Evolutionary conservation across 2,888 invertebrate genomes (phyloP), one percentile per base, ranked within the genome.

Genomic region (Cosmia trapezina): DNA sequence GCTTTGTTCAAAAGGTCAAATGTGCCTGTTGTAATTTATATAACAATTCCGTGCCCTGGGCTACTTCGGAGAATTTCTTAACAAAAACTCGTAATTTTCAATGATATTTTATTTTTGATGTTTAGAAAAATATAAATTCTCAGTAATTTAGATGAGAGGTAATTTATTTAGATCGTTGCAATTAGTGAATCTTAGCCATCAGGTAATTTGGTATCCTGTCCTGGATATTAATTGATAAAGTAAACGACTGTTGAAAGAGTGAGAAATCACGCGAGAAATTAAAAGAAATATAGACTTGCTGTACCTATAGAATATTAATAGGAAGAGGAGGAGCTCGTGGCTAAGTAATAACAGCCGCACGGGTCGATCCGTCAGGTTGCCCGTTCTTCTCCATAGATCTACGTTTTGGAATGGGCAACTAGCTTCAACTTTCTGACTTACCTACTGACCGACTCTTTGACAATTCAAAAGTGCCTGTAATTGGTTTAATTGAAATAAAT

Each of bases 1-100:
- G 17, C 22, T 60, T 71, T 71, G 53, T 75, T 61, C 14, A 22
- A 78, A 78, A 70, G 47, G 41, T 60, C 22, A 54, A 60, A 41
- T 37, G 19, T 41, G 22, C 22, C 22, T 22, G 9, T 45, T 49
- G 77, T 43, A 22, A 22, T 41, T 70, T 53, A 45, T 41, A 14
- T 11, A 28, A 59, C 8, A 45, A 59, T 53, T 51, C 17, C 6
- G 4, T 12, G 9, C 14, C 5, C 17, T 51, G 17, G 4, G 11
- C 9, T 33, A 2, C 49, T 37, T 57, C 14, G n/a, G 3, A 54
- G 19, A 51, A 51, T 45, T 14, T 43, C 14, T 37, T 7, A 19
- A 64, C 9, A 5, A 19, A 28, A 51, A 22, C 37, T 9, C 22
- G 4, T 57, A 17, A 62, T 47, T 56, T n/a, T 17, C 4, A 14